A percentile compares a stretch with the other conserved stretches of the same genome.
These are phyloP conservation scores for Micromesistius poutassou DNA, from an alignment of 2,797 vertebrate genomes.

Conservation along the genomic window DNA sequence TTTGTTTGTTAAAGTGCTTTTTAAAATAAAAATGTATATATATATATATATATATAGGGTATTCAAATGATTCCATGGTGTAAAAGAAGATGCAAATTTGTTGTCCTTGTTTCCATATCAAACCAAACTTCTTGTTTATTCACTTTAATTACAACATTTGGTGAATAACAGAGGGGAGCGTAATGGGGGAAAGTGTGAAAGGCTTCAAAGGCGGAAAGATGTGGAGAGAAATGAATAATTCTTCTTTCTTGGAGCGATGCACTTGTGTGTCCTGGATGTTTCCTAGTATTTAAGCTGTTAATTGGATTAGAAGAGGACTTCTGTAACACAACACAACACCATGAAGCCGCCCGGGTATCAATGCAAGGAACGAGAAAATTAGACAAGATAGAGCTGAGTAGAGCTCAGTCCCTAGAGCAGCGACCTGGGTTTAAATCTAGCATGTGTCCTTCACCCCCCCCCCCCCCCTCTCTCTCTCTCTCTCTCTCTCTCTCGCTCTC, in stretches of 20 bases:
- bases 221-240: conserved; percentile 33
- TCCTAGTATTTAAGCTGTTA: conserved; percentile 26
- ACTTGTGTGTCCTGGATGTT: conserved; percentile 29
- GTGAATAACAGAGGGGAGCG: conserved; percentile 59
- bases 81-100: conserved; percentile 55
- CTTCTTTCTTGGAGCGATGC: conserved; percentile 26
- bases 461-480: too few species aligned
- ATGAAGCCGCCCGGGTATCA: too few species aligned
- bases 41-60: conserved; percentile 10
- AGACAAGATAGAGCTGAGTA: too few species aligned
- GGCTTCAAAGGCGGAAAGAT: conserved; percentile 47
- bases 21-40: background rate
- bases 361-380: too few species aligned
- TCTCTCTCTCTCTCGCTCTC: too few species aligned
- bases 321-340: conserved; percentile 10
- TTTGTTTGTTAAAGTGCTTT: conserved; percentile 36
- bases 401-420: too few species aligned
- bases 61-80: conserved; percentile 32
- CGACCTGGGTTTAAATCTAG: too few species aligned
- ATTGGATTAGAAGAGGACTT: conserved; percentile 25
- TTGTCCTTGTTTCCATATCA: conserved; percentile 62
- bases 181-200: conserved; percentile 56
- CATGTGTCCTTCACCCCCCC: too few species aligned
- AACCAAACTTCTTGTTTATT: conserved; percentile 57
- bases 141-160: conserved; percentile 55